phyloP scores from a whole-genome alignment of 2,797 vertebrate species.

The Aulostomus chinensis region DNA sequence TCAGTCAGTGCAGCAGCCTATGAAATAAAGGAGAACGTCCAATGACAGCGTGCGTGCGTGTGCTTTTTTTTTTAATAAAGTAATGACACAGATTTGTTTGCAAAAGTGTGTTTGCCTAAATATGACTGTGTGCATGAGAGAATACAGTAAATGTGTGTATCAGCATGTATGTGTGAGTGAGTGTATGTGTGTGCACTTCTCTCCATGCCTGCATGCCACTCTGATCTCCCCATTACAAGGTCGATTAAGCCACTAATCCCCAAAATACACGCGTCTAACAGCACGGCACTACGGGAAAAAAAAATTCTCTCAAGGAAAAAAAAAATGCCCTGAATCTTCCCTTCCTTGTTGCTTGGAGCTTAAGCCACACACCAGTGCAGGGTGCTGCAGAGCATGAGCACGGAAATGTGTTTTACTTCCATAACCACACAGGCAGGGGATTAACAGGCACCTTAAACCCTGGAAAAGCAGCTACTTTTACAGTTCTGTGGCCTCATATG shows the following conservation, averaged over 20 bases:
- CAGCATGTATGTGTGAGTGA: too few relatives aligned
- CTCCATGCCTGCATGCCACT: slow-evolving; percentile 79
- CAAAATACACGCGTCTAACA: slow-evolving; percentile 84
- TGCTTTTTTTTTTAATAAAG: slow-evolving; percentile 66
- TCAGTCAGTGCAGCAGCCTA: slow-evolving; percentile 39
- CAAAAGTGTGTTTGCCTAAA: slow-evolving; percentile 59
- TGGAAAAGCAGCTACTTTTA: slow-evolving; percentile 68
- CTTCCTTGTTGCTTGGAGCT: slow-evolving; percentile 71
- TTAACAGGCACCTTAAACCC: slow-evolving; percentile 72
- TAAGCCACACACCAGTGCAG: slow-evolving; percentile 75
- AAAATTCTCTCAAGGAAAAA: slow-evolving; percentile 45
- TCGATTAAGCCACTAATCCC: slow-evolving; percentile 88
- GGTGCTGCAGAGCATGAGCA: slow-evolving; percentile 73
- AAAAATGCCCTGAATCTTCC: slow-evolving; percentile 65
- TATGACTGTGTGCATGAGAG: slow-evolving; percentile 47
- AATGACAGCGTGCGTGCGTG: slow-evolving; percentile 23
- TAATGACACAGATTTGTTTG: slow-evolving; percentile 55
- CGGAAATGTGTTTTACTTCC: slow-evolving; percentile 78
- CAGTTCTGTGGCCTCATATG: slow-evolving; percentile 48
- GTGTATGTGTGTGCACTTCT: slow-evolving; percentile 59
- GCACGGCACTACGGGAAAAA: slow-evolving; percentile 72
- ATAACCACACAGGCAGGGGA: slow-evolving; percentile 71
- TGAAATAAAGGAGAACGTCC: slow-evolving; percentile 52
- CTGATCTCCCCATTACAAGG: slow-evolving; percentile 88
- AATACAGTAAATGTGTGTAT: slow-evolving; percentile 37